Evolutionary conservation across 2,888 invertebrate genomes (phyloP), one percentile per base, ranked within the genome.

Genomic region (Drosophila fungiperda): DNA sequence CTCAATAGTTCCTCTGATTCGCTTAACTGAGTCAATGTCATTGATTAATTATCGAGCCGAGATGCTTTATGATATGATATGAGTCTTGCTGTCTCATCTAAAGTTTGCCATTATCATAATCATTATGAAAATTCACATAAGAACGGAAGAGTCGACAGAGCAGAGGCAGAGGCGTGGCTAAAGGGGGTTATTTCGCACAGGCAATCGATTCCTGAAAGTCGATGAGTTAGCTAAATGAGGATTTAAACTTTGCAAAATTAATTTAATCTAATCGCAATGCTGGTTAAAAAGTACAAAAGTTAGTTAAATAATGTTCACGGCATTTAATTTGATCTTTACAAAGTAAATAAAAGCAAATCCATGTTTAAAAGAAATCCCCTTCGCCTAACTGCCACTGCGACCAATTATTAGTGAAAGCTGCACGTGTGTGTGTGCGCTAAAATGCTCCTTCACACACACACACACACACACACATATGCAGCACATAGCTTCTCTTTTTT

Each of bases 21-120:
- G 57, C 38, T 72, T 50, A 15, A 53, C 32, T 38, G 15, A 32
- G 60, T 80, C 73, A 77, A 72, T 11, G 50, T 17, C 23, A 23
- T 54, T 76, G 64, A 65, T 77, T 77, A 68, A 64, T 71, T 50
- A 66, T 55, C 11, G 23, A 23, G 15, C 33, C 8, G 12, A 57
- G 36, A 23, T 70, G 29, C 42, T 58, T 40, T 58, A 36, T 64
- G 60, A 53, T 60, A 63, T 36, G 17, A 26, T 36, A 32, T 58
- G 60, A 33, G 20, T 33, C 29, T 50, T 45, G 45, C 45, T 36
- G 53, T 36, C 60, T 32, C 40, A 42, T 58, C 23, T 55, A 48
- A 59, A 74, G 29, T 65, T 61, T 66, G 55, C 53, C 77, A 76
- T 76, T 58, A 75, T 79, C 60, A 78, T 74, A 60, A 74, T 60